Percentiles rank a stretch among this genome's conserved stretches.
Evolutionary conservation across 1,140 invertebrate species (phyloP).

Genomic region (Zophobas morio): DNA sequence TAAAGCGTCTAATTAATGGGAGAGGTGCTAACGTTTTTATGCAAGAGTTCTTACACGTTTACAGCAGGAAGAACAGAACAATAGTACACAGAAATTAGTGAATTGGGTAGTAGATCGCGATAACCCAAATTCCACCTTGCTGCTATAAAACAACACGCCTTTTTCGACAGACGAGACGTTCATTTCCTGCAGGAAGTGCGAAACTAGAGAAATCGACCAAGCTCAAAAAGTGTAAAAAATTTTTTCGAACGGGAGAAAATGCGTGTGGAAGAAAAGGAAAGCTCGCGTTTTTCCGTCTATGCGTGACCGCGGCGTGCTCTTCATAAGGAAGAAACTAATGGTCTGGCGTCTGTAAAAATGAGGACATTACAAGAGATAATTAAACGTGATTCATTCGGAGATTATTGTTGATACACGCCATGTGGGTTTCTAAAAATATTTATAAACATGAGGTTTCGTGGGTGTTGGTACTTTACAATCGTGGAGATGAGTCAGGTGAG

Average conservation of each 20-base stretch:
- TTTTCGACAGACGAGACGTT: background rate
- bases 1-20: background rate
- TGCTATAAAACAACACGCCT: constrained; percentile 9
- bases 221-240: no score
- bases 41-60: background rate
- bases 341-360: constrained; percentile 26
- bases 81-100: constrained; percentile 15
- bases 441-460: constrained; percentile 32
- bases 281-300: background rate
- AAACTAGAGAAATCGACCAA: constrained; percentile 15
- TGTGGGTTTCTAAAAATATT: constrained; percentile 38
- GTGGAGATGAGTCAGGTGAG: constrained; percentile 27
- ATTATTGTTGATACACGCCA: constrained; percentile 14
- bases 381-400: constrained; percentile 18
- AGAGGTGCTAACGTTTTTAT: constrained; percentile 1
- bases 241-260: background rate
- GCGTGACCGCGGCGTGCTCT: background rate
- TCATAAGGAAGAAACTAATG: constrained; percentile 30
- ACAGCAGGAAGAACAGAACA: constrained; percentile 10
- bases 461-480: constrained; percentile 10
- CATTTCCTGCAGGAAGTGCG: constrained; percentile 19
- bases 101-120: constrained; percentile 23
- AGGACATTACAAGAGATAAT: constrained; percentile 32
- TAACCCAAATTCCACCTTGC: background rate
- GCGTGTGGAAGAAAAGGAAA: constrained; percentile 17